Evolutionary conservation across 2,113 vertebrate species (phyloP).

Genomic region (Canis aureus): DNA sequence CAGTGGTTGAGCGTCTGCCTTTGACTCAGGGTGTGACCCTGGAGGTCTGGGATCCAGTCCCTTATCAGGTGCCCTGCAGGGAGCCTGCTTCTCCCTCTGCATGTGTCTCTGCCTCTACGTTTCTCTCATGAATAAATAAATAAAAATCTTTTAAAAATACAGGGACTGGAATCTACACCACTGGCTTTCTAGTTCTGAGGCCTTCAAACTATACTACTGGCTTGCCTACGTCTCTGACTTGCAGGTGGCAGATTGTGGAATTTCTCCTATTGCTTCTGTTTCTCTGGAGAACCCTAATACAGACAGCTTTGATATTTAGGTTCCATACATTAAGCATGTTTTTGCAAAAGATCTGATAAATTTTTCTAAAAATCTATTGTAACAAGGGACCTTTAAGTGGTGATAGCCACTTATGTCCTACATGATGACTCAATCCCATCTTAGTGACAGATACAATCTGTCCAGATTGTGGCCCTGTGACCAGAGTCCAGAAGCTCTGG

Average conservation of each 20-base stretch:
- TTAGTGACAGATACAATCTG: not conserved
- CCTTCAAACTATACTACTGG: not conserved
- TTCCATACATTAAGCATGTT: slow-evolving; percentile 4
- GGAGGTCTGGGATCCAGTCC: no score
- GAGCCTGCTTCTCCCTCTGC: no score
- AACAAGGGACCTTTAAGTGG: not conserved
- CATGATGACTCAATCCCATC: not conserved
- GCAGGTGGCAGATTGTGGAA: not conserved
- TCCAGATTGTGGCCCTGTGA: not conserved
- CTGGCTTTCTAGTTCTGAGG: not conserved
- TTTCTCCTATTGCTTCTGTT: not conserved
- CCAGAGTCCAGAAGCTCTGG: not conserved
- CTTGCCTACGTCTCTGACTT: not conserved
- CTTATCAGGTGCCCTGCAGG: no score
- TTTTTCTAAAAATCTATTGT: slow-evolving; percentile 4
- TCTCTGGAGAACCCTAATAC: not conserved
- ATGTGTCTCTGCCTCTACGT: no score
- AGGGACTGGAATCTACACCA: not conserved
- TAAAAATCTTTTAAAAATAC: no score
- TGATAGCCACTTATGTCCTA: not conserved
- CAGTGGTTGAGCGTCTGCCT: no score
- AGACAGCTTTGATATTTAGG: not conserved
- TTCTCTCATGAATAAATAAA: no score
- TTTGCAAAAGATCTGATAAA: not conserved
- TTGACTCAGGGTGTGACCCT: no score